phyloP scores from a whole-genome alignment of 2,113 vertebrate species.

The Odontesthes bonariensis region DNA sequence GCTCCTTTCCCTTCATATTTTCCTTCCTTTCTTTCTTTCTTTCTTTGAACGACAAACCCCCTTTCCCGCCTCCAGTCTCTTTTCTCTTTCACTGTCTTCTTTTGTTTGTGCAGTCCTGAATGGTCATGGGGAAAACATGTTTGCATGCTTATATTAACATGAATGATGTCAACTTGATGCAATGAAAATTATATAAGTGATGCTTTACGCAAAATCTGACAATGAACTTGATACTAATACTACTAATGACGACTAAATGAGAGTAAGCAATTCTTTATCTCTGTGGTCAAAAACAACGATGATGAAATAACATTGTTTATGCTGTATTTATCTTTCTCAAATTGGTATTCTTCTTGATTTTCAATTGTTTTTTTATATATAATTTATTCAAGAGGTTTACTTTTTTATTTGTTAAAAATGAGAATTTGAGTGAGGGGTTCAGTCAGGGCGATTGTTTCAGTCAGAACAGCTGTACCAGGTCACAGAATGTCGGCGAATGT shows the following conservation, averaged over 20 bases:
- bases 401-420: conserved; percentile 82
- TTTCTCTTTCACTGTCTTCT: conserved; percentile 56
- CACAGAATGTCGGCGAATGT: conserved; percentile 65
- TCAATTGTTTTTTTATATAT: conserved; percentile 70
- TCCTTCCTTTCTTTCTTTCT: conserved; percentile 27
- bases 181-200: conserved; percentile 82
- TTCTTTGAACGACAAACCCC: too few species aligned
- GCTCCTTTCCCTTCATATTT: conserved; percentile 25
- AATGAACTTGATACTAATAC: conserved; percentile 82
- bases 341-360: conserved; percentile 73
- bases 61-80: not conserved
- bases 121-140: conserved; percentile 80
- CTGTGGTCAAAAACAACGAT: conserved; percentile 68
- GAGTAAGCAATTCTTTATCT: conserved; percentile 71
- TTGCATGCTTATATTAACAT: conserved; percentile 88
- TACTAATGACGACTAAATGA: conserved; percentile 78
- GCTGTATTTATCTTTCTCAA: conserved; percentile 79
- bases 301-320: conserved; percentile 77
- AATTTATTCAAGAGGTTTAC: conserved; percentile 81
- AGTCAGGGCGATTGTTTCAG: conserved; percentile 72
- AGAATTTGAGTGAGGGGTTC: conserved; percentile 69
- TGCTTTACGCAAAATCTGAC: conserved; percentile 78
- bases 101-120: conserved; percentile 79
- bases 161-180: conserved; percentile 86
- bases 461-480: conserved; percentile 49